Base-by-base conservation (phyloP, 2,888 invertebrate genomes). In the Tenthredo amoena region DNA sequence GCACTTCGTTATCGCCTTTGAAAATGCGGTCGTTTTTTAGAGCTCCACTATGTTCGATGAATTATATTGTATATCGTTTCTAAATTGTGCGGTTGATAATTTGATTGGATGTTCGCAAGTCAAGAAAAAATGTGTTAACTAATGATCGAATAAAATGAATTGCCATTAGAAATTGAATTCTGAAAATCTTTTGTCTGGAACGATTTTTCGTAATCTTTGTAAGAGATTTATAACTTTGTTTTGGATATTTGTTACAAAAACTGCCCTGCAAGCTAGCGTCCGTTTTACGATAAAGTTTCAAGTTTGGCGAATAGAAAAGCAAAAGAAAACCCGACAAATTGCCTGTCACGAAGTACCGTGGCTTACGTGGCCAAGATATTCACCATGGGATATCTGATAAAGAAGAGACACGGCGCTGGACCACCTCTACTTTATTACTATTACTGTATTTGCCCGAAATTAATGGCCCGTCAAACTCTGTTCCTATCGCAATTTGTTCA, bases 381-480 rank as follows among this genome's bases (percentile, higher is more conserved):
- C 81, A 21, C 58, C 37, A 31, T 62, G 62, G 79, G 79, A 79
- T 55, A 21, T 40, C n/a, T 37, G 79, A 62, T 62, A 62, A 37
- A 58, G 40, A 40, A 58, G 31, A 58, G 79, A 79, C 62, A 62
- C 40, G 21, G 50, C n/a, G 5, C 77, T 77, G 26, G 50, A 58
- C 81, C 62, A 55, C 62, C 58, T 62, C 58, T 62, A 62, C 58
- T 62, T 81, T 37, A 37, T 47, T 37, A 62, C 62, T 37, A 26
- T 26, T 55, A 40, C 79, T 77, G 77, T 34, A 77, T 40, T 77
- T 50, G 18, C 50, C 26, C 50, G 34, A 77, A 50, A 55, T 77
- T 77, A 77, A 77, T 77, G 77, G 9, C 77, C 50, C 77, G 47
- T 18, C 77, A 55, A 77, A 77, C 50, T 77, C 77, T 77, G 18